Evolutionary conservation across 2,797 vertebrate species (phyloP).

Genomic region (Crax fasciolata): DNA sequence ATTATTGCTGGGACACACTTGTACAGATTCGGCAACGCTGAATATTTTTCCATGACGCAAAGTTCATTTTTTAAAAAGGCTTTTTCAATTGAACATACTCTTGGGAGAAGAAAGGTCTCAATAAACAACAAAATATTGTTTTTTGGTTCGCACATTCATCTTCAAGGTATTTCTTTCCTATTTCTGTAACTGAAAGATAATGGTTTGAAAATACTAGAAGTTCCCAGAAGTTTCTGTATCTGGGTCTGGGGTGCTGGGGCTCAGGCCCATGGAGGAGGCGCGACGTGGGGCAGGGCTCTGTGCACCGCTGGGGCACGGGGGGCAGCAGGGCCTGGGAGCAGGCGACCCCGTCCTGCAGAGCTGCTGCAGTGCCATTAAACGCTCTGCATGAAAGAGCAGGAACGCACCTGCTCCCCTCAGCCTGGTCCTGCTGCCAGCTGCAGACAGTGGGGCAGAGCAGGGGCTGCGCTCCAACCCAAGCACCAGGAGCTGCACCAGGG

Average conservation of each 20-base stretch:
- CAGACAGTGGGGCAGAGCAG: no score
- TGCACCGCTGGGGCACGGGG: no score
- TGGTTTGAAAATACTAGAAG: neutral
- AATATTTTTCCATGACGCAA: conserved; percentile 36
- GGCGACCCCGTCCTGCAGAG: neutral
- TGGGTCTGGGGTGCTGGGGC: conserved; percentile 27
- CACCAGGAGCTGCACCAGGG: no score
- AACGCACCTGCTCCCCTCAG: no score
- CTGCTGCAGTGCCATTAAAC: neutral
- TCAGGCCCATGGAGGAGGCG: neutral
- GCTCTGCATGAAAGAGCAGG: no score
- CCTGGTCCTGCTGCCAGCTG: no score
- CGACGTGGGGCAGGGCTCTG: no score
- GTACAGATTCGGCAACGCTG: conserved; percentile 26
- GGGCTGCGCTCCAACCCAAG: no score
- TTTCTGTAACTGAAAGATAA: conserved; percentile 3
- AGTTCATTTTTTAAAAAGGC: conserved; percentile 45
- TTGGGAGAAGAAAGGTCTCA: conserved; percentile 19
- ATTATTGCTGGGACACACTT: conserved; percentile 12
- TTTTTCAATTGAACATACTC: conserved; percentile 14
- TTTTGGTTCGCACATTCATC: conserved; percentile 54
- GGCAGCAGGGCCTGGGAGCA: no score
- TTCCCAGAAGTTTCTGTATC: conserved; percentile 1
- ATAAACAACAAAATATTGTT: neutral
- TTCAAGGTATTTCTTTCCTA: conserved; percentile 48